A percentile compares a stretch with the other conserved stretches of the same genome.
These are phyloP conservation scores for Ophioninae sp. DNA, from an alignment of 2,888 invertebrate species.

Conservation along the genomic window DNA sequence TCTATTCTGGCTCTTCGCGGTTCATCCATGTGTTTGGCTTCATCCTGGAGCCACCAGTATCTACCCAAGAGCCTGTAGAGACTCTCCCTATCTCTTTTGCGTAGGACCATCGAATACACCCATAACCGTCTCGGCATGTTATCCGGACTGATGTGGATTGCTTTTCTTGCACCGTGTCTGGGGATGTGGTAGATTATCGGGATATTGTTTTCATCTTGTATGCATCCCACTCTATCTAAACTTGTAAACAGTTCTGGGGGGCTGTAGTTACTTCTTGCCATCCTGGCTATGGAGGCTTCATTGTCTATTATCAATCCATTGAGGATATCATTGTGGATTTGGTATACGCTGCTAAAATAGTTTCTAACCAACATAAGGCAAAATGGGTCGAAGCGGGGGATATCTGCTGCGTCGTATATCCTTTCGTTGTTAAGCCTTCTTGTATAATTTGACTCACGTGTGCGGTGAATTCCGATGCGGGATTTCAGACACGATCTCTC, in stretches of 20 bases:
- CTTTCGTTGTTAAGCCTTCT: background rate
- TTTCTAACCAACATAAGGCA: conserved; percentile 7
- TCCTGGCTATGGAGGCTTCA: background rate
- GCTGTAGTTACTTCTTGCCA: conserved; percentile 32
- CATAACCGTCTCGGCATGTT: background rate
- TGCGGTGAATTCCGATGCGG: conserved; percentile 20
- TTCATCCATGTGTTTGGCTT: conserved; percentile 13
- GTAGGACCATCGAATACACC: conserved; percentile 18
- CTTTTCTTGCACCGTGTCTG: conserved; percentile 16
- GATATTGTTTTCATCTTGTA: conserved; percentile 28
- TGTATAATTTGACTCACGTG: conserved; percentile 8
- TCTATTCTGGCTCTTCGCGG: too few relatives aligned
- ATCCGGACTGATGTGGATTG: background rate
- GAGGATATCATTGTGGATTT: conserved; percentile 2
- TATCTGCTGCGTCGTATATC: conserved; percentile 4
- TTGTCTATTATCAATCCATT: background rate
- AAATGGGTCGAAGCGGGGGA: background rate
- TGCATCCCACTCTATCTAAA: conserved; percentile 33
- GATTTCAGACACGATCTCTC: conserved; percentile 29
- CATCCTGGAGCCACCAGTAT: conserved; percentile 34
- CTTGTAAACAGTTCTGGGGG: conserved; percentile 24
- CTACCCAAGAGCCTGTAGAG: background rate
- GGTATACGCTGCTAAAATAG: background rate
- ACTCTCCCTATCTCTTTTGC: background rate
- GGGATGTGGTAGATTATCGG: conserved; percentile 36